Conservation (phyloP, 2,797 vertebrate species). For the Strix occidentalis region DNA sequence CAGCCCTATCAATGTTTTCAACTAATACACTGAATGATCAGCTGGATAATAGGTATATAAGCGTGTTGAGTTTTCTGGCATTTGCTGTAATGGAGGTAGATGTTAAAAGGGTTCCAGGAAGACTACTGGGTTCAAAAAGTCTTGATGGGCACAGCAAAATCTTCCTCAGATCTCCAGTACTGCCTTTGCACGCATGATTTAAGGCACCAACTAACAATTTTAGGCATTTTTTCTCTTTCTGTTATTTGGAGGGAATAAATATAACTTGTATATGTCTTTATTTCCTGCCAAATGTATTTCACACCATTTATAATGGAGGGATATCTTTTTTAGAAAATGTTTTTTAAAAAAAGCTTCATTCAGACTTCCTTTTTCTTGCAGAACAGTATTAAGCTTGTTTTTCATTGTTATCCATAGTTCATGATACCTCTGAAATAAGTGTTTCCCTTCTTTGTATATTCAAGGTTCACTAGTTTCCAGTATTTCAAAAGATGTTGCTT, state of each 20-base stretch:
- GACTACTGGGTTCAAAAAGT: not conserved
- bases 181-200: rapidly evolving
- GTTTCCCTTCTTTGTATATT: not conserved
- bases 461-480: not conserved
- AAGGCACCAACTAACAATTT: not conserved
- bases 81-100: not conserved
- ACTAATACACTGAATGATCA: not conserved
- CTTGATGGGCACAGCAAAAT: not conserved
- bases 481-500: not conserved
- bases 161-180: not conserved
- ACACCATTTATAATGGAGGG: not conserved
- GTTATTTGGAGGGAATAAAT: not conserved
- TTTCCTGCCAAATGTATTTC: not conserved
- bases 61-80: not conserved
- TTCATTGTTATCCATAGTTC: not conserved
- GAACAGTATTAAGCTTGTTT: not conserved
- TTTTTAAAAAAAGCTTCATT: not conserved
- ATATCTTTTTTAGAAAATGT: not conserved
- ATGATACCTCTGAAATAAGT: not conserved
- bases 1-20: not conserved
- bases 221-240: not conserved
- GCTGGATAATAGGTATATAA: not conserved
- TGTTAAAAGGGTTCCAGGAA: not conserved
- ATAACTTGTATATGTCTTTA: not conserved
- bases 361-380: not conserved